Evolutionary conservation across 2,113 vertebrate genomes (phyloP).

Genomic region (Tympanuchus pallidicinctus): DNA sequence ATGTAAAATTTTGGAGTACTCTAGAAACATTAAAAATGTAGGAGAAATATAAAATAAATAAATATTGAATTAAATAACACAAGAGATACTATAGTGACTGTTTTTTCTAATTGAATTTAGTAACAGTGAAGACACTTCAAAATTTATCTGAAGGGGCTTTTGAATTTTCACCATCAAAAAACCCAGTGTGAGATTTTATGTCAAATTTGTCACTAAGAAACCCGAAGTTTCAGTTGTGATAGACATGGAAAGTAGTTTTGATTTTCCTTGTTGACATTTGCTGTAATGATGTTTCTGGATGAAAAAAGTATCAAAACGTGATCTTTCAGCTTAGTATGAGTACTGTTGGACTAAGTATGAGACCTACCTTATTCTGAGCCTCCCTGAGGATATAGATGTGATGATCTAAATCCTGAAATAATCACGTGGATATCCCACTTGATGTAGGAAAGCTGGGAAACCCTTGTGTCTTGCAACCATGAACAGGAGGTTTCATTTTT

Average conservation of each 20-base stretch:
- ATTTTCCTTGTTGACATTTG: background rate
- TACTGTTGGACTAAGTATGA: background rate
- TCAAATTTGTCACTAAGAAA: background rate
- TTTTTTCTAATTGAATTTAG: background rate
- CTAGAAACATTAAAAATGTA: background rate
- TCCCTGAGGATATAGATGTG: background rate
- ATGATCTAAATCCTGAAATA: background rate
- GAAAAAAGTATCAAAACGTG: background rate
- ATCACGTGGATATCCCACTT: background rate
- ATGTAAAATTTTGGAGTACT: background rate
- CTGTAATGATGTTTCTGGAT: background rate
- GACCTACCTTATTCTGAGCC: background rate
- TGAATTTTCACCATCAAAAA: background rate
- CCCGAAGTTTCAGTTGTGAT: background rate
- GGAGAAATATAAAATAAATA: background rate
- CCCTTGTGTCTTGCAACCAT: fast-evolving
- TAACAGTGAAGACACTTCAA: background rate
- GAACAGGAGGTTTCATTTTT: background rate
- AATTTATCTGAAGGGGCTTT: background rate
- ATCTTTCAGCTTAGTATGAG: background rate
- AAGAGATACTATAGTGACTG: background rate
- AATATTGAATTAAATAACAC: background rate
- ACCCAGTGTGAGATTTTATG: background rate
- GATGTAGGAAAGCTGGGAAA: background rate
- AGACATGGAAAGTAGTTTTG: background rate